These are phyloP conservation scores for Drosophila arizonae DNA, from an alignment of 1,140 invertebrate species.

Conservation along the genomic window DNA sequence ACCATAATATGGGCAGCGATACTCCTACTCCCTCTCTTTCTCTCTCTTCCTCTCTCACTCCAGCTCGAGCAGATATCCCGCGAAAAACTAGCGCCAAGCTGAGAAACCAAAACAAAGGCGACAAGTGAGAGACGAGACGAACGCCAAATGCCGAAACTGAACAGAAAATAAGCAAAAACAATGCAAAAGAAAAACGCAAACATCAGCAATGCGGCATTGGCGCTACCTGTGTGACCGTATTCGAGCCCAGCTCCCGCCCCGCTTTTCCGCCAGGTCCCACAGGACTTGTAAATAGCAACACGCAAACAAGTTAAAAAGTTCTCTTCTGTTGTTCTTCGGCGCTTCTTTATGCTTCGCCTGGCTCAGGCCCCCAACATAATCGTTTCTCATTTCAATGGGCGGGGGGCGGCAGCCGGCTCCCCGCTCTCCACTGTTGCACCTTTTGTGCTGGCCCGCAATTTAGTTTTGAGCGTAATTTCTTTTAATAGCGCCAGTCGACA, in stretches of 20 bases:
- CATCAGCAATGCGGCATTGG: conserved; percentile 77
- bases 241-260: background rate
- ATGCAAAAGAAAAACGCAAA: conserved; percentile 63
- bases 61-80: background rate
- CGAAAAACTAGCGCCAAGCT: background rate
- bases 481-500: conserved; percentile 79
- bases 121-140: conserved; percentile 46
- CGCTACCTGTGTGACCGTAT: conserved; percentile 49
- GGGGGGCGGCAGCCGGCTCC: conserved; percentile 13
- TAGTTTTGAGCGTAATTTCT: conserved; percentile 82
- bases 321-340: conserved; percentile 68
- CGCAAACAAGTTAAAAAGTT: conserved; percentile 82
- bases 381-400: conserved; percentile 80
- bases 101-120: conserved; percentile 60
- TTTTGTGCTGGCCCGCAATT: conserved; percentile 73
- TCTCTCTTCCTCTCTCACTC: background rate
- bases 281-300: conserved; percentile 82
- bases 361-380: conserved; percentile 75
- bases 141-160: conserved; percentile 47
- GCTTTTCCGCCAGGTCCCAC: conserved; percentile 48
- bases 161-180: conserved; percentile 21
- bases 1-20: conserved; percentile 59
- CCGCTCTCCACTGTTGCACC: conserved; percentile 32
- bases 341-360: conserved; percentile 68
- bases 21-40: background rate